These are phyloP conservation scores for Stegophylla sp. DNA, from an alignment of 2,888 invertebrate genomes.

Conservation along the genomic window DNA sequence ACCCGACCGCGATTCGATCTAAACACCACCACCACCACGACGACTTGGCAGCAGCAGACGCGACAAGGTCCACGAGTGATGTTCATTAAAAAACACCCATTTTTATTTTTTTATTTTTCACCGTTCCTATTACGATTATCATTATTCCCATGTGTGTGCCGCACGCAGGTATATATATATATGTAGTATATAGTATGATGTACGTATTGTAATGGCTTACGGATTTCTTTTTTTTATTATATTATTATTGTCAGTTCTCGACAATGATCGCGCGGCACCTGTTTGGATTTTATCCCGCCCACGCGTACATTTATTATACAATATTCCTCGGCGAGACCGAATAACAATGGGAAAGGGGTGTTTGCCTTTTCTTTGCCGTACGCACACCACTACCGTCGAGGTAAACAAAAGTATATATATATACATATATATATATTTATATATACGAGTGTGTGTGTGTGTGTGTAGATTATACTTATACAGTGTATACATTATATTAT, in stretches of 20 bases:
- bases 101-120: no score
- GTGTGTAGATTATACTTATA: no score
- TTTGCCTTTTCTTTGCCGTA: conserved; percentile 45
- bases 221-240: conserved; percentile 39
- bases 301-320: no score
- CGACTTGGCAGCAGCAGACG: conserved; percentile 29
- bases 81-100: conserved; percentile 55
- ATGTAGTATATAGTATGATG: no score
- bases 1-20: conserved; percentile 39
- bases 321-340: conserved; percentile 24
- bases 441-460: no score
- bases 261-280: conserved; percentile 55
- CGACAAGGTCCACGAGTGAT: conserved; percentile 15
- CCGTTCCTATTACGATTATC: conserved; percentile 23
- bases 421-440: background rate
- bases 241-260: conserved; percentile 7
- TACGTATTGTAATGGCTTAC: conserved; percentile 31
- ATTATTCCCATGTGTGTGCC: conserved; percentile 21
- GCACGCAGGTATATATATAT: background rate
- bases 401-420: conserved; percentile 34
- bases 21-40: conserved; percentile 11
- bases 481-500: conserved; percentile 5
- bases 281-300: conserved; percentile 57
- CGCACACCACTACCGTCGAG: conserved; percentile 11
- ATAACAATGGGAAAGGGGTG: conserved; percentile 51